A percentile compares a stretch with the other conserved stretches of the same genome.
These are phyloP conservation scores for Arenaria interpres DNA, from an alignment of 2,113 vertebrate genomes.

Conservation along the genomic window DNA sequence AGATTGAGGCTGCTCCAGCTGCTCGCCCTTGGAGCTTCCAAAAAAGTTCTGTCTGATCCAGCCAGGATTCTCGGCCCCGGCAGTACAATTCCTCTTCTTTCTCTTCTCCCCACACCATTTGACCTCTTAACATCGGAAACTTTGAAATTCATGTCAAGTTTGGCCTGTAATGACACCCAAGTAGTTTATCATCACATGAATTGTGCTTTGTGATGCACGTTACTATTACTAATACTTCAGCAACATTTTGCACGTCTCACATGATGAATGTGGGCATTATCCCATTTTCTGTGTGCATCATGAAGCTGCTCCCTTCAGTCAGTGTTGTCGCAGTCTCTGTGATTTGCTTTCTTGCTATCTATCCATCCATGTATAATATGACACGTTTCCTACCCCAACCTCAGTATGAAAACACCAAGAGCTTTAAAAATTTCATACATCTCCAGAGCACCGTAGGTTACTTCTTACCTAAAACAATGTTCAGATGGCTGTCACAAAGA, in stretches of 20 bases:
- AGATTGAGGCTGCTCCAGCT: not conserved
- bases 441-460: constrained; percentile 47
- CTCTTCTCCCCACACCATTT: not conserved
- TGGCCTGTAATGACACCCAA: not conserved
- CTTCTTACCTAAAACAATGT: constrained; percentile 63
- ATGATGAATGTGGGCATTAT: constrained; percentile 21
- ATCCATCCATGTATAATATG: constrained; percentile 60
- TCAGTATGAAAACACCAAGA: constrained; percentile 58
- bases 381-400: constrained; percentile 60
- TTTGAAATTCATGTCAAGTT: not conserved
- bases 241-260: not conserved
- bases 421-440: constrained; percentile 52
- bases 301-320: constrained; percentile 23
- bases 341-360: constrained; percentile 61
- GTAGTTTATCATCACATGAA: not conserved
- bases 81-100: not conserved
- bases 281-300: constrained; percentile 5
- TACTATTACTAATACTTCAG: constrained; percentile 3
- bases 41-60: not conserved
- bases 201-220: not conserved
- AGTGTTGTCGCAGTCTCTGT: constrained; percentile 25
- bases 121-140: not conserved
- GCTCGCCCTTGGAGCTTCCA: not conserved
- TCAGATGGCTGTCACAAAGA: constrained; percentile 68
- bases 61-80: not conserved